Conservation (phyloP, 2,113 vertebrate species). For the Nicator chloris region DNA sequence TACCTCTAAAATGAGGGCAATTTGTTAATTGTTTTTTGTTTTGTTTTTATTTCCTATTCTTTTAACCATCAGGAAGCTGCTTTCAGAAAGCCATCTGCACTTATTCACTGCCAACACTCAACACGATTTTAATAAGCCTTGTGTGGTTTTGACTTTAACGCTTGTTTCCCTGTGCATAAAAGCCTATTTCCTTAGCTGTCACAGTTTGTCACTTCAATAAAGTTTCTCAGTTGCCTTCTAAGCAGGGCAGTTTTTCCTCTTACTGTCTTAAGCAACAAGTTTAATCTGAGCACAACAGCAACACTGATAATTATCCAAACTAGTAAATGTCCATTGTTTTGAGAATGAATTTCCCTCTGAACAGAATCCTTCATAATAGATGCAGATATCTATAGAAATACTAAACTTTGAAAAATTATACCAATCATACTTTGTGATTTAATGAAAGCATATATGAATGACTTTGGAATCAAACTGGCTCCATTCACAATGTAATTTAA, state of each 20-base stretch:
- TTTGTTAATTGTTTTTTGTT: slow-evolving; percentile 30
- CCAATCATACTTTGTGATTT: not conserved
- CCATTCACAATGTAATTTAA: not conserved
- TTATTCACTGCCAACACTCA: slow-evolving; percentile 39
- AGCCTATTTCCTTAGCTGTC: slow-evolving; percentile 25
- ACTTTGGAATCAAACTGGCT: not conserved
- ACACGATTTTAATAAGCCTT: slow-evolving; percentile 50
- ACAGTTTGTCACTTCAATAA: slow-evolving; percentile 19
- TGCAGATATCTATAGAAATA: not conserved
- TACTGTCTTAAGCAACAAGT: not conserved
- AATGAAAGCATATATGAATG: not conserved
- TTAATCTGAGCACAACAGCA: not conserved
- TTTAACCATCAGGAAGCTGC: slow-evolving; percentile 51
- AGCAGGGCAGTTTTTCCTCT: not conserved
- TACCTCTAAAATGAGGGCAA: not conserved
- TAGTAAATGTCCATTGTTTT: not conserved
- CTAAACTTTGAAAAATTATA: not conserved
- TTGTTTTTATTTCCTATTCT: slow-evolving; percentile 46
- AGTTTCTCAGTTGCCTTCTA: not conserved
- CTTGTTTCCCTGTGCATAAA: slow-evolving; percentile 35
- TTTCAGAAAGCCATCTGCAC: slow-evolving; percentile 62
- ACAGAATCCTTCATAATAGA: not conserved
- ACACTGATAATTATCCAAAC: not conserved
- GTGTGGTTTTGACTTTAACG: slow-evolving; percentile 44
- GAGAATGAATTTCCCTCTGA: not conserved